Base-by-base conservation (phyloP, 2,888 invertebrate genomes). In the Mythimna vitellina region DNA sequence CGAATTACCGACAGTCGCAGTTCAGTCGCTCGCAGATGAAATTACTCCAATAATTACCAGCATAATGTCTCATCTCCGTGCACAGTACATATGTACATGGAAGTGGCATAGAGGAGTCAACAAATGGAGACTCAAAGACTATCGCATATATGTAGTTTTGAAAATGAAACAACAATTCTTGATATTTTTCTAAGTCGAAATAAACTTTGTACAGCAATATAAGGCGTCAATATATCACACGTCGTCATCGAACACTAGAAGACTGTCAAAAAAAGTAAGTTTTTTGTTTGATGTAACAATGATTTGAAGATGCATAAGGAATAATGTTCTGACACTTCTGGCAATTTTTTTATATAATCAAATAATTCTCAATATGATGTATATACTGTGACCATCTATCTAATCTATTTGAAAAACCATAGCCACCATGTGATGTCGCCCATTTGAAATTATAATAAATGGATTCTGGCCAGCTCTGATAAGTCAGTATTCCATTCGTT, bases 31-130 rank as follows among this genome's bases (percentile, higher is more conserved):
- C 56, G 65, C 65, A 72, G 60, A 76, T 72, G 66, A 76, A 80
- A 80, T 80, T 76, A 76, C 78, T 69, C 53, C 72, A 81, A 69
- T 77, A 81, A 80, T 81, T 76, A 81, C 77, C 77, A 54, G 53
- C 69, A 80, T 66, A 72, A 72, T 80, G 60, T 69, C 65, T 69
- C 68, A 66, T 66, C 64, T 66, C 65, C 32, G 25, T 57, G 32
- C 46, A 67, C 71, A 35, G 63, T 69, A 60, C 51, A 68, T 53
- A n/a, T 65, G 54, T 49, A 46, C 29, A 20, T 29, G 54, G 12
- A 29, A 25, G 17, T 0, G 10, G 49, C n/a, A 65, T 0, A 29
- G 72, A 81, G 29, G 2, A 64, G 4, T 20, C 0, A 56, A 29
- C 8, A 20, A 53, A 63, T 57, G 57, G 35, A 57, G 57, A 20